Percentiles rank a stretch among this genome's conserved stretches.
Evolutionary conservation across 92 coral and sea anemone genomes (phyloP).

Genomic region (Phenganax subtilis): DNA sequence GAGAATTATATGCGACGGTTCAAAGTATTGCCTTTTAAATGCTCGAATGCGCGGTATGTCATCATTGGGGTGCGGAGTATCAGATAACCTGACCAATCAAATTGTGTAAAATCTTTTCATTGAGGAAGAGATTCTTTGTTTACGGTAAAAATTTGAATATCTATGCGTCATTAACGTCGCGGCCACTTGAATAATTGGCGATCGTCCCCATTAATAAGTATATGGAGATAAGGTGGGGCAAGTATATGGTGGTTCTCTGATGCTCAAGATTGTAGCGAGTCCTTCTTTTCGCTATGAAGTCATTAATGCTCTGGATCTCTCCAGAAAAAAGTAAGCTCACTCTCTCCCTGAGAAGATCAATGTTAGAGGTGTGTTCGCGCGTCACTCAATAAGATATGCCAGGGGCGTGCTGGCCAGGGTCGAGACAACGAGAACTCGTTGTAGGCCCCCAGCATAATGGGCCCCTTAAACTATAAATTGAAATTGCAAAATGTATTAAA

Average conservation of each 20-base stretch:
- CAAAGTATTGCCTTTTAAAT: slow-evolving; percentile 15
- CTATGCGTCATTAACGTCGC: background rate
- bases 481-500: too few species aligned
- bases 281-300: background rate
- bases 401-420: too few species aligned
- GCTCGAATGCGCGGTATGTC: slow-evolving; percentile 8
- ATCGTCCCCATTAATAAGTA: background rate
- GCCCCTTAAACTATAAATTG: too few species aligned
- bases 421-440: too few species aligned
- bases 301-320: background rate
- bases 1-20: slow-evolving; percentile 4
- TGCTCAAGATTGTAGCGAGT: background rate
- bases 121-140: slow-evolving; percentile 13
- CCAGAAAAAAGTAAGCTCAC: background rate
- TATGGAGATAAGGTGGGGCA: background rate
- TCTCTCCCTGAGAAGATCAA: background rate
- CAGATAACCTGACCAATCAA: slow-evolving; percentile 17
- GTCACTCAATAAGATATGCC: background rate
- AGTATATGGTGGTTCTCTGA: background rate
- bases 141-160: slow-evolving; percentile 4
- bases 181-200: background rate
- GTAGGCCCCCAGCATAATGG: too few species aligned
- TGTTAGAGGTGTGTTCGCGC: slow-evolving; percentile 2
- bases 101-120: background rate
- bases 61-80: background rate